Conservation (phyloP, 2,797 vertebrate species). For the Cuniculus paca region DNA sequence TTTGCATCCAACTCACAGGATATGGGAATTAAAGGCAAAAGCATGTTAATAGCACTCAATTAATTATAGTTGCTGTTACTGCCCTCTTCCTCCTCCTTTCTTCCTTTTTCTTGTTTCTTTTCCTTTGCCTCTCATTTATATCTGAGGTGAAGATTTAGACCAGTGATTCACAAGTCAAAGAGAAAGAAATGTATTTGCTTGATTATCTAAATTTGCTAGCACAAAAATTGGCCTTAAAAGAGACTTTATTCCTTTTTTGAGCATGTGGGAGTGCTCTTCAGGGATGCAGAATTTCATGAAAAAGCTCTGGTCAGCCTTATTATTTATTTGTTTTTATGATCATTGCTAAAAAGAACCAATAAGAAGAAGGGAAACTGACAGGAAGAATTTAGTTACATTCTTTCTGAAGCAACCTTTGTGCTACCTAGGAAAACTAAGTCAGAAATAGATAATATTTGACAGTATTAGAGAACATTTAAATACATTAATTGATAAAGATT, state of each 20-base stretch:
- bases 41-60: background rate
- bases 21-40: background rate
- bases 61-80: background rate
- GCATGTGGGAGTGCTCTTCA: background rate
- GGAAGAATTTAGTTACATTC: background rate
- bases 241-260: background rate
- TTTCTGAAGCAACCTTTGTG: conserved; percentile 20
- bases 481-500: background rate
- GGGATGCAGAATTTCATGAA: background rate
- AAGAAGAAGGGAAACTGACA: background rate
- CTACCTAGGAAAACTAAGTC: conserved; percentile 34
- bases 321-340: conserved; percentile 16
- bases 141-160: background rate
- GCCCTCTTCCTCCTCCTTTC: background rate
- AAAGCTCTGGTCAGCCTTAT: background rate
- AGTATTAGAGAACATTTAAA: conserved; percentile 16
- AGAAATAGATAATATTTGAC: conserved; percentile 11
- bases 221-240: background rate
- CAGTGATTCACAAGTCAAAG: background rate
- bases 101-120: background rate
- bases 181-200: background rate
- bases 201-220: background rate
- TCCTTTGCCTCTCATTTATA: background rate
- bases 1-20: background rate
- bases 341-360: background rate